Evolutionary conservation across 2,888 invertebrate genomes (phyloP), one percentile per base, ranked within the genome.

Genomic region (Bembecia ichneumoniformis): DNA sequence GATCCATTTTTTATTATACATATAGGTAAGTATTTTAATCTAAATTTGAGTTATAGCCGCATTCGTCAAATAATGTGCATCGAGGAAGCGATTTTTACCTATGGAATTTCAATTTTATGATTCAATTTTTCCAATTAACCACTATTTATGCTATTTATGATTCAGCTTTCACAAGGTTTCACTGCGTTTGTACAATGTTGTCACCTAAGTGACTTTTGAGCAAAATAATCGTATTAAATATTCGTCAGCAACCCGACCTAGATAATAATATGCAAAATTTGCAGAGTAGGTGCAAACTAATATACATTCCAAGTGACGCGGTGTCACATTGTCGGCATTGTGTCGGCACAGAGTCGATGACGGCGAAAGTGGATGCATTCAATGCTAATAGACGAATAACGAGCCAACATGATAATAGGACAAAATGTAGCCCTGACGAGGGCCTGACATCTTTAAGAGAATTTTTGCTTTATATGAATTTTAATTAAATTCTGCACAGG

Each of bases 341-440:
- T 52, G 56, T 57, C 51, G 58, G 63, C 54, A 60, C 62, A 44
- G 15, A 13, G 5, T 40, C n/a, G n/a, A 10, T 44, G 66, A 67
- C 63, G 64, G 59, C 49, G 49, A 51, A 49, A 51, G 47, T 49
- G 48, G 17, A 11, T 7, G 59, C 59, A 71, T 71, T 70, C 70
- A 69, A 71, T 71, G 68, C 63, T 71, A 71, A 71, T 71, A 62
- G 57, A 56, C 60, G 58, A 67, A 65, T 63, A 66, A 62, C 49
- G 53, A 50, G 54, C 57, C 56, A 58, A 49, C 48, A 47, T 45
- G 44, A 16, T 34, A 40, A 40, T 44, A 16, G 44, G 44, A 44
- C 44, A 15, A 16, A 44, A 15, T 40, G 9, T 14, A 14, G 14
- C 1, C n/a, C 14, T 40, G 40, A 13, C 14, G 2, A 13, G 40